A percentile compares a stretch with the other conserved stretches of the same genome.
Evolutionary conservation across 2,888 invertebrate species (phyloP).

Genomic region (Theristus sp.): DNA sequence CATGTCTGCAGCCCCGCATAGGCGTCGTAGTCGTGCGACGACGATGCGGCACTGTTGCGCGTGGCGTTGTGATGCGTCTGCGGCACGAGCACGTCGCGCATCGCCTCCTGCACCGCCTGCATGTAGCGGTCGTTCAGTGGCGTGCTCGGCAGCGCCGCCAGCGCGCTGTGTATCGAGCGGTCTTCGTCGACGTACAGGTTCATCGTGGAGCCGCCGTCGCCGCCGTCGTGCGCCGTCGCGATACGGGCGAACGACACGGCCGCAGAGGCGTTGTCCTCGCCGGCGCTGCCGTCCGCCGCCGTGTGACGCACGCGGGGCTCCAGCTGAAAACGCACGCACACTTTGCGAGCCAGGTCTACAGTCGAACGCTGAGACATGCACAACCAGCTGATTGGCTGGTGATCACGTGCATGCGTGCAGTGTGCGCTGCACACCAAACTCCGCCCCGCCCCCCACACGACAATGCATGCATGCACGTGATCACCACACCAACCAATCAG

Average conservation of each 20-base stretch:
- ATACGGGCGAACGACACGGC: not conserved
- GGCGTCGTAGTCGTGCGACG: not conserved
- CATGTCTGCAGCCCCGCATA: not conserved
- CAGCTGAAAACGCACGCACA: too few species aligned
- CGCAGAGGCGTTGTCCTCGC: not conserved
- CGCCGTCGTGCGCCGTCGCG: not conserved
- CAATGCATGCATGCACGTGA: too few species aligned
- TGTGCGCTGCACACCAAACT: too few species aligned
- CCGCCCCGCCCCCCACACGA: too few species aligned
- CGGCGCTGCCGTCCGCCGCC: too few species aligned
- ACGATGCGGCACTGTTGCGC: not conserved
- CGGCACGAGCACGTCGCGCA: not conserved
- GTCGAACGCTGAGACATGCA: too few species aligned
- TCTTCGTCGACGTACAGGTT: conserved; percentile 7
- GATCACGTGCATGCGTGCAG: too few species aligned
- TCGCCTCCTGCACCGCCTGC: conserved; percentile 1
- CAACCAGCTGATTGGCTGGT: too few species aligned
- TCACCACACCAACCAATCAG: too few species aligned
- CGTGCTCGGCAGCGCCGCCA: not conserved
- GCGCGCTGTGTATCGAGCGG: not conserved
- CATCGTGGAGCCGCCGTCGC: conserved; percentile 4
- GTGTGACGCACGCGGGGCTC: too few species aligned
- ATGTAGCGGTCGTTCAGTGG: conserved; percentile 3
- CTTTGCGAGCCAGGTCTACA: too few species aligned
- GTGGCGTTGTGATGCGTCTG: not conserved